Conservation (phyloP, 2,797 vertebrate species). For the Cichlasoma orientale region DNA sequence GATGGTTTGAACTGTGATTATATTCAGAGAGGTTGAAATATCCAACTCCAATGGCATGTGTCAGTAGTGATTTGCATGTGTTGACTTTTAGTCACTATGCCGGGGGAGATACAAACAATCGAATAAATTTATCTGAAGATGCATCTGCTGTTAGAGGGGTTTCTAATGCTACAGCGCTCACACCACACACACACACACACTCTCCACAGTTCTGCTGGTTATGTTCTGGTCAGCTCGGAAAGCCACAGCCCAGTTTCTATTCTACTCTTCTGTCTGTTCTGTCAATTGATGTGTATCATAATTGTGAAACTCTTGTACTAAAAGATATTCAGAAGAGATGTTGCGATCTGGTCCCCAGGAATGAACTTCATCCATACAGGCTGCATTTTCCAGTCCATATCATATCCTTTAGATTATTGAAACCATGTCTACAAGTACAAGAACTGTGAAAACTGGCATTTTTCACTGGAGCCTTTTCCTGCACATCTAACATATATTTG, state of each 20-base stretch:
- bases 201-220: not conserved
- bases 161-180: not conserved
- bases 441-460: not conserved
- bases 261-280: accelerated
- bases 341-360: not conserved
- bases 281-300: not conserved
- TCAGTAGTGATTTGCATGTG: not conserved
- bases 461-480: not conserved
- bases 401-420: too few relatives aligned
- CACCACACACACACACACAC: too few relatives aligned
- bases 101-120: not conserved
- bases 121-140: not conserved
- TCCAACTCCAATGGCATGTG: not conserved
- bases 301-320: not conserved
- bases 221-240: not conserved
- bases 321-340: not conserved
- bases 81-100: not conserved
- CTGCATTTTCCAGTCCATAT: not conserved
- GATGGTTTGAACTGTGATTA: not conserved
- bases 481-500: not conserved
- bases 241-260: not conserved
- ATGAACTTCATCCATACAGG: not conserved
- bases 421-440: not conserved
- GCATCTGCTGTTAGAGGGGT: not conserved
- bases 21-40: not conserved